These are phyloP conservation scores for Cyprinus carpio DNA, from an alignment of 2,113 vertebrate species.

Conservation along the genomic window DNA sequence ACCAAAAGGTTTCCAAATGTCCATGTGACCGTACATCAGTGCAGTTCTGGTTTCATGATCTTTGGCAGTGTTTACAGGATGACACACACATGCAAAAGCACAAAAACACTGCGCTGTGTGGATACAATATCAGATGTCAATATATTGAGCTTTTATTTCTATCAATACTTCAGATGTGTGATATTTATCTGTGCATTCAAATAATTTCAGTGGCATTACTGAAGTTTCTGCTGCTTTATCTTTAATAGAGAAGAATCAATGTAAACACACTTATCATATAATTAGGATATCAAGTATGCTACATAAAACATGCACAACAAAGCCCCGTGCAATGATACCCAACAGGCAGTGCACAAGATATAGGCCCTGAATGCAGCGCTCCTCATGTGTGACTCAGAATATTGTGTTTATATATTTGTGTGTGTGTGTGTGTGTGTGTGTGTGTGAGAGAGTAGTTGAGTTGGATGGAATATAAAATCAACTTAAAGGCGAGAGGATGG, in stretches of 20 bases:
- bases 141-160: neutral
- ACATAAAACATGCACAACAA: neutral
- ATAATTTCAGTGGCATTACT: neutral
- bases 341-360: constrained; percentile 23
- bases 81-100: neutral
- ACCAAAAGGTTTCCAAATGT: neutral
- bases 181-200: neutral
- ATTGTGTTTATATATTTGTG: neutral
- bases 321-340: neutral
- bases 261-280: neutral
- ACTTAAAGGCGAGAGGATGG: constrained; percentile 29
- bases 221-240: neutral
- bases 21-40: neutral
- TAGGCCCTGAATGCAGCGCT: neutral
- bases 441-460: neutral
- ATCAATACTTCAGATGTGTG: neutral
- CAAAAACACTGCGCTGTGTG: neutral
- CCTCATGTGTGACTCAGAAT: neutral
- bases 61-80: neutral
- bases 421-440: neutral
- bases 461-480: constrained; percentile 24
- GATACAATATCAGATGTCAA: neutral
- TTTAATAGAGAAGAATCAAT: neutral
- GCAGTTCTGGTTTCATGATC: neutral
- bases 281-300: neutral